phyloP scores from a whole-genome alignment of 2,113 vertebrate genomes.

The Lasiurus borealis region DNA sequence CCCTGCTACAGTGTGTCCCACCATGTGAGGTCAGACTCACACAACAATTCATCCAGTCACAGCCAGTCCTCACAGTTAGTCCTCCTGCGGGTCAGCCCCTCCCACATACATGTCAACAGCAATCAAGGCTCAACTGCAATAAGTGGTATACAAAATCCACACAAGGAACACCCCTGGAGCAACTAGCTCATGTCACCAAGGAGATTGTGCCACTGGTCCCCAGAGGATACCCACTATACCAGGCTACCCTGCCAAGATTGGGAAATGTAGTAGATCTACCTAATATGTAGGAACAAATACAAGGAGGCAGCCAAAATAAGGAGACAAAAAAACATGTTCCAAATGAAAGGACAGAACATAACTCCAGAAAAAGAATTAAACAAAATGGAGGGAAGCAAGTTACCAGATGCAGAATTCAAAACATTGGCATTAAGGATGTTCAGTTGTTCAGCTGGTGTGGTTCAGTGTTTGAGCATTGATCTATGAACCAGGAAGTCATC shows the following conservation, averaged over 20 bases:
- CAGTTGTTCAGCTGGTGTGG: too few species aligned
- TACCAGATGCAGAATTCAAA: background rate
- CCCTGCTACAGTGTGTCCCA: background rate
- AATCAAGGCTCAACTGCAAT: background rate
- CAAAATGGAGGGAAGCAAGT: background rate
- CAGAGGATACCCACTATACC: background rate
- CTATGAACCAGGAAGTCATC: too few species aligned
- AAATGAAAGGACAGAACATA: background rate
- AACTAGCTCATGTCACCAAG: background rate
- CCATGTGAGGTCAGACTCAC: background rate
- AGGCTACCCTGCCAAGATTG: background rate
- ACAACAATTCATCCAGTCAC: background rate
- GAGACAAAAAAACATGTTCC: background rate
- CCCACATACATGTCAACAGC: background rate
- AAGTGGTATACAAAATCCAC: background rate
- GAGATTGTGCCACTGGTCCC: background rate
- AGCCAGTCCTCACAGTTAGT: background rate
- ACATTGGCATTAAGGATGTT: background rate
- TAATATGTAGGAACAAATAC: background rate
- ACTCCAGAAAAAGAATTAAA: background rate
- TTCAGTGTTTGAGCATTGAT: too few species aligned
- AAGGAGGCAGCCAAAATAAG: background rate
- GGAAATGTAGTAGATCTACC: background rate
- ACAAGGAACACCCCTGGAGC: background rate
- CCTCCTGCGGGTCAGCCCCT: background rate